A percentile compares a stretch with the other conserved stretches of the same genome.
phyloP scores from a whole-genome alignment of 2,888 invertebrate species.

The Cremastobaeus sp. region DNA sequence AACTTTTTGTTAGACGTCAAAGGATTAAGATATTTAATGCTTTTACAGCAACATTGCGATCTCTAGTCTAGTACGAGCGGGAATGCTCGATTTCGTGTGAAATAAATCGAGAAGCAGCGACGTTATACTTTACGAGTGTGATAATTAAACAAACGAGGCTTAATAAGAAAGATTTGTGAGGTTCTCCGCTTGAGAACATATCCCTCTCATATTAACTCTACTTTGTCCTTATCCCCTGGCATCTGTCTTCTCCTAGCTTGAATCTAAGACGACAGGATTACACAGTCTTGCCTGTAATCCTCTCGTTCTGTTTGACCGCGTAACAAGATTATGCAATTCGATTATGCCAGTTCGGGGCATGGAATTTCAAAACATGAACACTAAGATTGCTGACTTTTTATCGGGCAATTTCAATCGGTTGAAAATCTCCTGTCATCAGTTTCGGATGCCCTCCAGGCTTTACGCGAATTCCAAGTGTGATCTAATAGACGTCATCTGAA shows the following conservation, averaged over 20 bases:
- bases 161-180: constrained; percentile 39
- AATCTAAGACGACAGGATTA: constrained; percentile 52
- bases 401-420: too few relatives aligned
- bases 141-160: constrained; percentile 42
- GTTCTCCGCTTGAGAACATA: constrained; percentile 10
- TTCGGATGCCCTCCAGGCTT: constrained; percentile 4
- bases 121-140: constrained; percentile 9
- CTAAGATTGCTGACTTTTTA: too few relatives aligned
- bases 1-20: too few relatives aligned
- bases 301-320: constrained; percentile 52
- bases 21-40: too few relatives aligned
- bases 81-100: too few relatives aligned
- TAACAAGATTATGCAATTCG: constrained; percentile 56
- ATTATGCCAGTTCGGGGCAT: constrained; percentile 40
- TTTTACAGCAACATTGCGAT: too few relatives aligned
- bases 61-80: too few relatives aligned
- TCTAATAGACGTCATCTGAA: constrained; percentile 10
- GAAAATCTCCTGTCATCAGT: too few relatives aligned
- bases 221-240: constrained; percentile 29
- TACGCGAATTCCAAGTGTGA: constrained; percentile 2
- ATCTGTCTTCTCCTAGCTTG: constrained; percentile 42
- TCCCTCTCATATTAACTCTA: constrained; percentile 34
- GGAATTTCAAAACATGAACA: too few relatives aligned
- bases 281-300: constrained; percentile 53
- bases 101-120: too few relatives aligned